These are phyloP conservation scores for Agriotes lineatus DNA, from an alignment of 2,888 invertebrate species.

Conservation along the genomic window DNA sequence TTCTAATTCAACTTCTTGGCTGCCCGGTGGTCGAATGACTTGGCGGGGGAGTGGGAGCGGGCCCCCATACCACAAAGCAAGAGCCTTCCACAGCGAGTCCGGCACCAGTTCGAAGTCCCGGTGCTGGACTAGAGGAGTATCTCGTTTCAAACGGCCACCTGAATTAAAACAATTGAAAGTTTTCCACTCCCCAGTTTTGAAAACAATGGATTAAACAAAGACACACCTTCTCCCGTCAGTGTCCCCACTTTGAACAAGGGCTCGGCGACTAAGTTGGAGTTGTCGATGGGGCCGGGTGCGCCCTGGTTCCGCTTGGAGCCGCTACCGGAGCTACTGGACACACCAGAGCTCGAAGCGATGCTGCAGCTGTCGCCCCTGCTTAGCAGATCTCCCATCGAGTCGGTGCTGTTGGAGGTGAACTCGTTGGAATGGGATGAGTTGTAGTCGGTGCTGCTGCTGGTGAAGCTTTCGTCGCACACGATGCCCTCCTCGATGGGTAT, in stretches of 20 bases:
- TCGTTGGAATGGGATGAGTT: constrained; percentile 62
- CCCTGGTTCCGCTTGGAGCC: constrained; percentile 62
- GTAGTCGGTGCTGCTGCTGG: constrained; percentile 67
- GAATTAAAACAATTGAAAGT: too few relatives aligned
- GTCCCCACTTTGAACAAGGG: constrained; percentile 75
- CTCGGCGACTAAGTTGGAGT: constrained; percentile 76
- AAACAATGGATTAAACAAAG: too few relatives aligned
- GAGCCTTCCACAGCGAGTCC: constrained; percentile 88
- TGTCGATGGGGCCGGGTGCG: constrained; percentile 82
- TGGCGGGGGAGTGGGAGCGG: constrained; percentile 84
- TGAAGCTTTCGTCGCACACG: constrained; percentile 79
- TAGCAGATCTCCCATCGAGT: constrained; percentile 75
- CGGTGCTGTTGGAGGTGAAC: constrained; percentile 66
- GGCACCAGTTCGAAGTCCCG: constrained; percentile 90
- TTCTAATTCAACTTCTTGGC: constrained; percentile 81
- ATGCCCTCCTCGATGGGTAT: constrained; percentile 73
- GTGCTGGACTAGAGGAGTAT: constrained; percentile 80
- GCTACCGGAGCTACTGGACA: constrained; percentile 71
- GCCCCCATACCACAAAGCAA: constrained; percentile 85
- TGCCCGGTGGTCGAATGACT: constrained; percentile 78
- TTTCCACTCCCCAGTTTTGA: too few relatives aligned
- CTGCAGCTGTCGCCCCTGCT: constrained; percentile 70
- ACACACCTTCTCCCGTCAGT: constrained; percentile 84
- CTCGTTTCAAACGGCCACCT: constrained; percentile 79
- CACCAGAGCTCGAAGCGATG: constrained; percentile 73